Evolutionary conservation across 92 coral and sea anemone genomes (phyloP).

Genomic region (Meandrina meandrites): DNA sequence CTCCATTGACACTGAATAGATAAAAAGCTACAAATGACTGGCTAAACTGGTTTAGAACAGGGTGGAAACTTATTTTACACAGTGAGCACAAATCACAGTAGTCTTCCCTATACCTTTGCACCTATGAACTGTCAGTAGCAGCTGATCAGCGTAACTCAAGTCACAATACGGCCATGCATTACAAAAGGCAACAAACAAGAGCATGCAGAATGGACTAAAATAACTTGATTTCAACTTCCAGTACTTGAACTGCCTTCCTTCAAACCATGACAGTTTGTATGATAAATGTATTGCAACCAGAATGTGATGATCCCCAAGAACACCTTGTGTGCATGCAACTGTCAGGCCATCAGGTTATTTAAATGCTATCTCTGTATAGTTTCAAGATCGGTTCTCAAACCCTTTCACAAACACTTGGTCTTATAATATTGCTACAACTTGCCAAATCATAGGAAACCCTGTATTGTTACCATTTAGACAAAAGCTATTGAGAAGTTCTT

Average conservation of each 20-base stretch:
- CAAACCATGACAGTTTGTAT: neutral
- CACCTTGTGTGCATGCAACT: too few relatives aligned
- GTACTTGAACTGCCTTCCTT: neutral
- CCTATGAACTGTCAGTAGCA: neutral
- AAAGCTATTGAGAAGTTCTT: neutral
- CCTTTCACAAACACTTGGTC: neutral
- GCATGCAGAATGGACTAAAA: neutral
- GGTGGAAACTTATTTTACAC: neutral
- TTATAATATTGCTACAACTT: neutral
- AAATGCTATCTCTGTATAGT: too few relatives aligned
- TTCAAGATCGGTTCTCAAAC: neutral
- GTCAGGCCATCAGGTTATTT: neutral
- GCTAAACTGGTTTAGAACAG: neutral
- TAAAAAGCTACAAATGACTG: neutral
- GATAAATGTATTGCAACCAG: too few relatives aligned
- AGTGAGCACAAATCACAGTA: neutral
- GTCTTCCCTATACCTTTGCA: neutral
- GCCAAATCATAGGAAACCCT: neutral
- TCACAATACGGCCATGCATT: neutral
- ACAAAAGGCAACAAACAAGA: too few relatives aligned
- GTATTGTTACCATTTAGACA: neutral
- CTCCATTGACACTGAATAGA: neutral
- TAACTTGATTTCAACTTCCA: neutral
- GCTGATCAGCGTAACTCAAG: neutral
- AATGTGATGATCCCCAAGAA: too few relatives aligned